Percentiles rank a stretch among this genome's conserved stretches.
phyloP scores from a whole-genome alignment of 2,888 invertebrate genomes.

The Noctua comes region DNA sequence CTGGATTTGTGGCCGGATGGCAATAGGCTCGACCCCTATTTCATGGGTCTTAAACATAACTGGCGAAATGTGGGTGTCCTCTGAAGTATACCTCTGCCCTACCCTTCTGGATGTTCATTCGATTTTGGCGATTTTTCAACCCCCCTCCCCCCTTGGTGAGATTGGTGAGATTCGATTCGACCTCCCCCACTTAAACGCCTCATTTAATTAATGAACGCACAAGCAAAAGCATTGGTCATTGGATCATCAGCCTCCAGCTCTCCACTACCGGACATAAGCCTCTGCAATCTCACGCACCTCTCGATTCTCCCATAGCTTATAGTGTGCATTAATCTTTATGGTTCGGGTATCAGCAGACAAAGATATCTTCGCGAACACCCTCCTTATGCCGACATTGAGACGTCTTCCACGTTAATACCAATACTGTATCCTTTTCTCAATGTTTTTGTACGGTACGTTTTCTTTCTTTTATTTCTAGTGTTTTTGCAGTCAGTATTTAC shows the following conservation, averaged over 20 bases:
- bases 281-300: background rate
- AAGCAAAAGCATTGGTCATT: no score
- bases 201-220: no score
- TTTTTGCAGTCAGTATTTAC: constrained; percentile 11
- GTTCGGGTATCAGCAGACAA: constrained; percentile 75
- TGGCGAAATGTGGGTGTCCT: no score
- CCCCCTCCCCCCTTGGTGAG: no score
- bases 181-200: no score
- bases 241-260: background rate
- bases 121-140: no score
- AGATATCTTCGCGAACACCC: constrained; percentile 73
- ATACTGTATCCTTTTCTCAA: constrained; percentile 62
- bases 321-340: constrained; percentile 54
- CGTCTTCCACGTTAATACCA: constrained; percentile 76
- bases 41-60: no score
- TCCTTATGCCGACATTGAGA: constrained; percentile 81
- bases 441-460: constrained; percentile 40
- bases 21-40: no score
- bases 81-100: no score
- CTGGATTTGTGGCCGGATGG: no score
- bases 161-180: no score
- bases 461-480: constrained; percentile 17
- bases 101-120: no score
- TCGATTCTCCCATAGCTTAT: constrained; percentile 5
- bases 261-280: background rate